phyloP scores from a whole-genome alignment of 2,797 vertebrate species.

The Brachyalestes nurse region DNA sequence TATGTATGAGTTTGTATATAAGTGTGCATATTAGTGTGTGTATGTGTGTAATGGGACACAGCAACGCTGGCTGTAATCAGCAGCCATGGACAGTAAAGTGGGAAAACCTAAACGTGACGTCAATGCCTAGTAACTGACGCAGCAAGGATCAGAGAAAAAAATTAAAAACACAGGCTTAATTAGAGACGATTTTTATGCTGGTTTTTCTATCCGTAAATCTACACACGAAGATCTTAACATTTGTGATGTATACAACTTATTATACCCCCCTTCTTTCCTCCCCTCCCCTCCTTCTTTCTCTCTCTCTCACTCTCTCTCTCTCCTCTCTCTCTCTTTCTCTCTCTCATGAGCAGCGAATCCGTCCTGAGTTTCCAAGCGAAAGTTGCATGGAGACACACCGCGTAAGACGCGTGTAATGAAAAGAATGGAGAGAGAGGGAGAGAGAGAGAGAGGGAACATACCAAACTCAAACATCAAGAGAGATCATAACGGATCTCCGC shows the following conservation, averaged over 20 bases:
- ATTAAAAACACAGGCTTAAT: slow-evolving; percentile 73
- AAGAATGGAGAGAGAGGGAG: slow-evolving; percentile 45
- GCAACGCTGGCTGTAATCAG: slow-evolving; percentile 84
- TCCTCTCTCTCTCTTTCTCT: slow-evolving; percentile 25
- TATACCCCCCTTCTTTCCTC: background rate
- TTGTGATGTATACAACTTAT: background rate
- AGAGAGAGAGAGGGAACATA: slow-evolving; percentile 36
- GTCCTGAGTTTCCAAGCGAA: slow-evolving; percentile 68
- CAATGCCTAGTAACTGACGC: slow-evolving; percentile 98
- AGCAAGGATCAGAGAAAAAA: slow-evolving; percentile 83
- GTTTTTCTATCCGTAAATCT: background rate
- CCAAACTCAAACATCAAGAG: slow-evolving; percentile 41
- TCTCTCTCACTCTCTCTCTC: slow-evolving; percentile 9
- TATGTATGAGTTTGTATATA: slow-evolving; percentile 1
- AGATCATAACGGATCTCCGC: slow-evolving; percentile 27
- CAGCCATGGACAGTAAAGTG: slow-evolving; percentile 91
- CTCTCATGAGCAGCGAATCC: slow-evolving; percentile 57
- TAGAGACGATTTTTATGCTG: slow-evolving; percentile 73
- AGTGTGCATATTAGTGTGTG: slow-evolving; percentile 12
- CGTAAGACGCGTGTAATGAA: slow-evolving; percentile 61
- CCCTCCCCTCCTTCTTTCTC: background rate
- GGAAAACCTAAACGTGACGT: slow-evolving; percentile 99
- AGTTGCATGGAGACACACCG: slow-evolving; percentile 70
- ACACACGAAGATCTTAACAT: slow-evolving; percentile 16
- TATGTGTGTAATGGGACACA: slow-evolving; percentile 51